Evolutionary conservation across 2,113 vertebrate genomes (phyloP), one percentile per base, ranked within the genome.

Genomic region (Copsychus sechellarum): DNA sequence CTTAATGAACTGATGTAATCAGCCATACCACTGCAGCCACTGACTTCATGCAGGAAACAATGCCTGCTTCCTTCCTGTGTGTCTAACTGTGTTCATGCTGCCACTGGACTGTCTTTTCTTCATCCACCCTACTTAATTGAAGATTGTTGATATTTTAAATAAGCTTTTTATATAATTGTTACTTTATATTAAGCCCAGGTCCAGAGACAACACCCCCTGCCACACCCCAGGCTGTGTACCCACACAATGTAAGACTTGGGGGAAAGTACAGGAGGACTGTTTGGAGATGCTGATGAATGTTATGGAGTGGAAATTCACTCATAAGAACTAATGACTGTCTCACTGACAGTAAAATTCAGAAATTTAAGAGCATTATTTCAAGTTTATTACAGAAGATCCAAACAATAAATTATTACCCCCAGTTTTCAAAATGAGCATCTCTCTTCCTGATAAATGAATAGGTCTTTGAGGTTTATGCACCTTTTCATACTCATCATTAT

Each of bases 291-390:
- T 95, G 95, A 95, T 96, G 76, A 94, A 97, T 92, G 94, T 94
- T 93, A 97, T 56, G 66, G 92, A 11, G 3, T 91, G 71, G 79
- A 95, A 97, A 97, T 95, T 95, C 93, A 93, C 92, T 93, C 95
- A 97, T 92, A 95, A 96, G 96, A 96, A 94, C 96, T 96, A 97
- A 97, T 97, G 95, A 96, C 90, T 97, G 73, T 95, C 95, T 97
- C 76, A 90, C 84, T 94, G 95, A 96, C 86, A 86, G 90, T 97
- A 96, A 97, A 97, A 96, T 94, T 94, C 66, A 74, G 86, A 97
- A 97, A 96, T 97, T 95, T 97, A 96, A 92, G 90, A 82, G 86
- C 95, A 95, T 97, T 97, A 96, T 95, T 97, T 97, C 90, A 96
- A 90, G 93, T 95, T 97, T 97, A 97, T 97, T 97, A 87, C 72